Conservation (phyloP, 1,140 invertebrate genomes). For the Neomicropteryx cornuta region DNA sequence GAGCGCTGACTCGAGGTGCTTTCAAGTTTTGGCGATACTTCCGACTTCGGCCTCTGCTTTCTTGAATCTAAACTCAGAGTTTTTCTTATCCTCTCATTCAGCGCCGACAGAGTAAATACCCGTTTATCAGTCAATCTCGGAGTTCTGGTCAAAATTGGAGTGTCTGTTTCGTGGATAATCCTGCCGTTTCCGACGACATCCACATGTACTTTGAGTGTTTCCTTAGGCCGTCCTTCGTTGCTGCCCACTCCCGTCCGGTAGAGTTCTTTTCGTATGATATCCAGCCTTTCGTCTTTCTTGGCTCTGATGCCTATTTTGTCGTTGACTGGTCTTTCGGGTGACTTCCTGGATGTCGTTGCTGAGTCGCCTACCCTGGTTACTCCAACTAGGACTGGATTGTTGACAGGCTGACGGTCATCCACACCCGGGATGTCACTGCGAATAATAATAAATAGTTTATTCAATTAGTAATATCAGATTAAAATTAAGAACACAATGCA, state of each 20-base stretch:
- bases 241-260: constrained; percentile 25
- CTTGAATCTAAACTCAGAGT: constrained; percentile 36
- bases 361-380: too few species aligned
- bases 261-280: constrained; percentile 34
- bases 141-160: not conserved
- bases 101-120: constrained; percentile 29
- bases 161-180: constrained; percentile 23
- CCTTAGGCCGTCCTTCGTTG: constrained; percentile 30
- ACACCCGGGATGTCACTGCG: too few species aligned
- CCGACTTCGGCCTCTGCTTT: constrained; percentile 20
- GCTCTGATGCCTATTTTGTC: too few species aligned
- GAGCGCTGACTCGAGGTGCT: constrained; percentile 24
- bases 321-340: too few species aligned
- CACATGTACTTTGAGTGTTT: constrained; percentile 23
- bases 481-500: too few species aligned
- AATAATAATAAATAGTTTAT: too few species aligned
- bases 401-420: too few species aligned
- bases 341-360: too few species aligned
- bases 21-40: constrained; percentile 16
- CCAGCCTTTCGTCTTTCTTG: constrained; percentile 32
- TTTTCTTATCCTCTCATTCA: constrained; percentile 38
- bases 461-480: too few species aligned
- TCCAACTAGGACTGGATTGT: too few species aligned
- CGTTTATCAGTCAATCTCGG: constrained; percentile 30
- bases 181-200: not conserved